These are phyloP conservation scores for Chunga burmeisteri DNA, from an alignment of 2,113 vertebrate species.

Conservation along the genomic window DNA sequence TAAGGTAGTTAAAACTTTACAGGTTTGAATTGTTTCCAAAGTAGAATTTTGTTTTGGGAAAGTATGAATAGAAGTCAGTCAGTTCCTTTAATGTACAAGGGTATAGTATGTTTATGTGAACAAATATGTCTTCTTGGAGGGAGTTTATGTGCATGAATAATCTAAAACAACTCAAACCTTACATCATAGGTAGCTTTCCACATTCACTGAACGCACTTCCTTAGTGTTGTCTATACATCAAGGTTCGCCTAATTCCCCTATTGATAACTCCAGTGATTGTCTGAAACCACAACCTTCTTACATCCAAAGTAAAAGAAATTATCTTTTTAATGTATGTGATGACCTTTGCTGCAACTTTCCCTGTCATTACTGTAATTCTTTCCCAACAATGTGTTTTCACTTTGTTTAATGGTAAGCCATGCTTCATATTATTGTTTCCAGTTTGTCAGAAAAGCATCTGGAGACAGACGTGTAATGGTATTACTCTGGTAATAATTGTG, in stretches of 20 bases:
- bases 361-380: background rate
- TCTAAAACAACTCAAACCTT: background rate
- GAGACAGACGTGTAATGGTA: background rate
- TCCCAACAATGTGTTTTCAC: background rate
- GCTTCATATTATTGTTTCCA: conserved; percentile 1
- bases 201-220: fast-evolving
- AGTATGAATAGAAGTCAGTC: background rate
- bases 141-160: background rate
- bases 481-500: conserved; percentile 19
- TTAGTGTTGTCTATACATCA: background rate
- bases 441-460: conserved; percentile 24
- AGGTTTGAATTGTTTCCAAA: background rate
- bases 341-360: background rate
- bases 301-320: background rate
- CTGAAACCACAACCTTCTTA: background rate
- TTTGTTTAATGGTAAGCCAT: background rate
- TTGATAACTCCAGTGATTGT: background rate
- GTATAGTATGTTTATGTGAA: background rate
- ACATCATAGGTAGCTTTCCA: background rate
- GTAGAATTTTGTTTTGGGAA: background rate
- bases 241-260: background rate
- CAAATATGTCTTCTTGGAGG: background rate
- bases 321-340: background rate
- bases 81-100: background rate
- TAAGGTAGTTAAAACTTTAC: background rate